Percentiles rank a stretch among this genome's conserved stretches.
Conservation (phyloP, 2,888 invertebrate genomes). For the Diachrysia chrysitis region DNA sequence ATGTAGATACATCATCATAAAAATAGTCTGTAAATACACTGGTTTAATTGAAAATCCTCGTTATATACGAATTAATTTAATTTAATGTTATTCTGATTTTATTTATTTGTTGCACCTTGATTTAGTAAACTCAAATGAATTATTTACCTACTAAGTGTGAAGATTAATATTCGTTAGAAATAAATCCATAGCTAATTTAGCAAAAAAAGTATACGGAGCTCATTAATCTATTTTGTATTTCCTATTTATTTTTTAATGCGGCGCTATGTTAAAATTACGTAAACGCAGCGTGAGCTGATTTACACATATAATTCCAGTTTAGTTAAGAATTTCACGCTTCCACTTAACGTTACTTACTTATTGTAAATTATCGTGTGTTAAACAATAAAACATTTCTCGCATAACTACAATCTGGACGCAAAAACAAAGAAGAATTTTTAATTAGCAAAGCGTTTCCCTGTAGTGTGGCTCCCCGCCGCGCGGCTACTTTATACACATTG, state of each 20-base stretch:
- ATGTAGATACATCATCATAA: conserved; percentile 5
- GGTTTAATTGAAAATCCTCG: background rate
- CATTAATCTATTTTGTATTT: conserved; percentile 30
- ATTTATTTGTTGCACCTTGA: background rate
- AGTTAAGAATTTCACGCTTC: conserved; percentile 76
- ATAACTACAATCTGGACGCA: conserved; percentile 76
- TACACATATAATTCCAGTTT: conserved; percentile 63
- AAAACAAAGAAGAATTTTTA: conserved; percentile 84
- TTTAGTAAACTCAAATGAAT: background rate
- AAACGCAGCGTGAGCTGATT: conserved; percentile 68
- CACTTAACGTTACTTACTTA: conserved; percentile 68
- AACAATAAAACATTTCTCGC: conserved; percentile 80
- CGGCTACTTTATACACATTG: conserved; percentile 83
- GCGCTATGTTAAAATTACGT: conserved; percentile 53
- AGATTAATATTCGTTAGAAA: background rate
- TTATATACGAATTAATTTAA: background rate
- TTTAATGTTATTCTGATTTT: background rate
- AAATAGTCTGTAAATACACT: background rate
- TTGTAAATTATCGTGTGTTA: conserved; percentile 77
- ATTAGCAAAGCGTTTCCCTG: conserved; percentile 81
- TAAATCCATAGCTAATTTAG: conserved; percentile 3
- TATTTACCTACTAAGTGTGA: background rate
- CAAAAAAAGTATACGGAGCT: background rate
- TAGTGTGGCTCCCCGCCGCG: conserved; percentile 78
- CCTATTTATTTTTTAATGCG: conserved; percentile 41